Percentiles rank a stretch among this genome's conserved stretches.
phyloP scores from a whole-genome alignment of 92 coral and sea anemone genomes.

The Porites lobata region DNA sequence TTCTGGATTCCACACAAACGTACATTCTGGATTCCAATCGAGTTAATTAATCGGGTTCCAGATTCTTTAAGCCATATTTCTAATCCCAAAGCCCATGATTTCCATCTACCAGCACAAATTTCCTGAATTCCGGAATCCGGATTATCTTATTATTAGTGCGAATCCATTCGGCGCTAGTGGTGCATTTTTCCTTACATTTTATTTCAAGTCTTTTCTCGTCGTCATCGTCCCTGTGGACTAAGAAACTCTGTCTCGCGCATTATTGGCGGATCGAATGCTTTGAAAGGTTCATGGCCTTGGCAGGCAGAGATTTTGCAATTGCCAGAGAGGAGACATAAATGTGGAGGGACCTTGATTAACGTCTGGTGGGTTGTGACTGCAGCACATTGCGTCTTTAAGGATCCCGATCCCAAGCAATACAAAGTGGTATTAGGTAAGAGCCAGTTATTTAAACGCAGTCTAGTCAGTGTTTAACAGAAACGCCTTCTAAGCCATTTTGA shows the following conservation, averaged over 20 bases:
- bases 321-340: slow-evolving; percentile 24
- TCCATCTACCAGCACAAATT: no score
- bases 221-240: neutral
- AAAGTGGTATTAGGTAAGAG: no score
- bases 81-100: no score
- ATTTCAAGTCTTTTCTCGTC: no score
- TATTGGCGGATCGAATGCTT: slow-evolving; percentile 31
- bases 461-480: neutral
- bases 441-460: no score
- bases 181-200: neutral
- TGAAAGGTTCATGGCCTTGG: slow-evolving; percentile 63
- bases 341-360: slow-evolving; percentile 49
- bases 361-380: slow-evolving; percentile 51
- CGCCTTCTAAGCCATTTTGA: no score
- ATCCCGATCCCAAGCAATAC: neutral
- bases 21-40: no score
- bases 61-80: no score
- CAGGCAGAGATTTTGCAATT: slow-evolving; percentile 30
- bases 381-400: slow-evolving; percentile 34
- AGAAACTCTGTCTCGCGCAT: slow-evolving; percentile 21
- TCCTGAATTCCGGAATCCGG: no score
- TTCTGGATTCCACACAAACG: no score
- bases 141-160: no score
- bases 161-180: neutral
- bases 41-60: no score